Evolutionary conservation across 2,888 invertebrate species (phyloP).

Genomic region (Drosophila niveifrons): DNA sequence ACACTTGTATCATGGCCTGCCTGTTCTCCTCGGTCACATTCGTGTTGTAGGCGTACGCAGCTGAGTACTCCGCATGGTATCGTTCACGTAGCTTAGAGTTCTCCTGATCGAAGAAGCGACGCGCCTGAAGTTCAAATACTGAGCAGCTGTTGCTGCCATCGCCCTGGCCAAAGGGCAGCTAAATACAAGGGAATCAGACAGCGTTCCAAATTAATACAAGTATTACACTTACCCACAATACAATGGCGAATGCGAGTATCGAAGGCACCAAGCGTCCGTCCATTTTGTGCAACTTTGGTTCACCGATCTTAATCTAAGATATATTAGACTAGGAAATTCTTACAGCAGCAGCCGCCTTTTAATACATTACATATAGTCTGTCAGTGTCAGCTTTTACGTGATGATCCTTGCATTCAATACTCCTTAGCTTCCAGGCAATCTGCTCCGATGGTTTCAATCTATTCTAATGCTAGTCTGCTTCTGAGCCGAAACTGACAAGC

Average conservation of each 20-base stretch:
- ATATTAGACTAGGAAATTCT: background rate
- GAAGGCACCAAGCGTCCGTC: slow-evolving; percentile 2
- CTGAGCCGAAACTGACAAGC: slow-evolving; percentile 16
- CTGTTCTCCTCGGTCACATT: slow-evolving; percentile 91
- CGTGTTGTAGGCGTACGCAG: slow-evolving; percentile 89
- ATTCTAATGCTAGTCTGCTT: slow-evolving; percentile 18
- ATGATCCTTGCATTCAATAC: background rate
- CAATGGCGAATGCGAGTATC: slow-evolving; percentile 7
- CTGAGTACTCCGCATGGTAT: slow-evolving; percentile 87
- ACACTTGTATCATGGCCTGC: slow-evolving; percentile 83
- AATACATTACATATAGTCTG: background rate
- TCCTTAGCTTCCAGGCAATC: background rate
- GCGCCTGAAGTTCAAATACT: slow-evolving; percentile 86
- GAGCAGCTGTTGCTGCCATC: slow-evolving; percentile 49
- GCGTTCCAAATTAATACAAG: background rate
- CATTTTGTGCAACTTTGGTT: slow-evolving; percentile 22
- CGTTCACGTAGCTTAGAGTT: slow-evolving; percentile 87
- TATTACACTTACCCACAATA: slow-evolving; percentile 31
- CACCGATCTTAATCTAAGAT: background rate
- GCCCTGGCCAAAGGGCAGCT: slow-evolving; percentile 45
- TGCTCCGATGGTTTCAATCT: background rate
- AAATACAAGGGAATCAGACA: background rate
- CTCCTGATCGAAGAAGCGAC: slow-evolving; percentile 87
- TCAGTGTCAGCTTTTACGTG: background rate
- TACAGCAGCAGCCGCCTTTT: background rate